These are phyloP conservation scores for Recurvirostra avosetta DNA, from an alignment of 2,113 vertebrate species.

Conservation along the genomic window DNA sequence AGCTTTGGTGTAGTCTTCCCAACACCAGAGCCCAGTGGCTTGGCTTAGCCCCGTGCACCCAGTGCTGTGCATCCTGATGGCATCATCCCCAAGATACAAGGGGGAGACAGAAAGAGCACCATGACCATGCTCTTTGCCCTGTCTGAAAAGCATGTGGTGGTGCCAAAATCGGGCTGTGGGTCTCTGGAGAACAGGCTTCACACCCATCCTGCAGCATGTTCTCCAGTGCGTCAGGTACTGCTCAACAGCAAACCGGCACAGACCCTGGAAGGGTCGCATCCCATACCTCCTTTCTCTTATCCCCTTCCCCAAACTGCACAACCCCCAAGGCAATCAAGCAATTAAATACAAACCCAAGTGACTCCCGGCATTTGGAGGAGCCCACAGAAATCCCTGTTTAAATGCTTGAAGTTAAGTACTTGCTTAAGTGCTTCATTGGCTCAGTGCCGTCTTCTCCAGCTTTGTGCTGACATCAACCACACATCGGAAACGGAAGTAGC, in stretches of 20 bases:
- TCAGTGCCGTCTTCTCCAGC: neutral
- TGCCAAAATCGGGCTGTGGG: neutral
- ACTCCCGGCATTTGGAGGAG: neutral
- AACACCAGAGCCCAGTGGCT: neutral
- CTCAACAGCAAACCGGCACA: fast-evolving
- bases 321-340: neutral
- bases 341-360: neutral
- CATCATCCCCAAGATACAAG: neutral
- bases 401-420: neutral
- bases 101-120: neutral
- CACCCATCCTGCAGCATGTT: neutral
- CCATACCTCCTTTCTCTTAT: neutral
- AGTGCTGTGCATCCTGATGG: fast-evolving
- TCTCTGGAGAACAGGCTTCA: neutral
- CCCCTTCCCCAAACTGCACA: neutral
- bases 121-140: fast-evolving
- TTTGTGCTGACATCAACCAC: neutral
- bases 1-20: neutral
- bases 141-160: fast-evolving
- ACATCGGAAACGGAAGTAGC: neutral
- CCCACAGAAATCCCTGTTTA: neutral
- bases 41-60: fast-evolving
- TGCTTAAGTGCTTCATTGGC: neutral
- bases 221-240: fast-evolving
- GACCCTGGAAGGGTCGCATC: neutral